phyloP scores from a whole-genome alignment of 2,797 vertebrate genomes.

The Myoxocephalus aenaeus region DNA sequence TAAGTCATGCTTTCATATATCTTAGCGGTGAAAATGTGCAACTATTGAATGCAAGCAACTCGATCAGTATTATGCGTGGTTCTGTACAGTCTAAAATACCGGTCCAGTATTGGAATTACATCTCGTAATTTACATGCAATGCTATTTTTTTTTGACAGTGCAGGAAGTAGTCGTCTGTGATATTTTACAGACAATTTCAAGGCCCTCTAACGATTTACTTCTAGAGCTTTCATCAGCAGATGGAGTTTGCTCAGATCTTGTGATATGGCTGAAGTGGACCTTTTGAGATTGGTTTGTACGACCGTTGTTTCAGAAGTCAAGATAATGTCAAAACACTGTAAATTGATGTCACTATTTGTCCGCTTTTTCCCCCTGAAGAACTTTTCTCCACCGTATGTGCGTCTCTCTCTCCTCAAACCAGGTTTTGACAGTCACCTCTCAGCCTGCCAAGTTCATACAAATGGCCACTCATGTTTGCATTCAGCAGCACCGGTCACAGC shows the following conservation, averaged over 20 bases:
- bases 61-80: background rate
- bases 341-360: constrained; percentile 23
- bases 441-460: constrained; percentile 70
- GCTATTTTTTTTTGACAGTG: background rate
- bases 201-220: background rate
- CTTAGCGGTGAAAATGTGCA: background rate
- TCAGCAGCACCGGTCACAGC: constrained; percentile 72
- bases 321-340: constrained; percentile 16
- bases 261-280: background rate
- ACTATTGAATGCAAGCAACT: background rate
- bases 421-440: constrained; percentile 70
- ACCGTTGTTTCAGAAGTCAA: constrained; percentile 26
- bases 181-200: background rate
- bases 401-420: constrained; percentile 21
- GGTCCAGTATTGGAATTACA: background rate
- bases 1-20: fast-evolving
- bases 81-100: background rate
- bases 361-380: constrained; percentile 10
- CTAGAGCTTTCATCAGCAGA: background rate
- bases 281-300: constrained; percentile 8
- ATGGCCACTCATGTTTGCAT: constrained; percentile 77
- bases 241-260: background rate
- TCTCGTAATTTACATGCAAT: background rate
- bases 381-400: constrained; percentile 9
- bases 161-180: background rate